These are phyloP conservation scores for Muscina levida DNA, from an alignment of 2,888 invertebrate genomes.

Conservation along the genomic window DNA sequence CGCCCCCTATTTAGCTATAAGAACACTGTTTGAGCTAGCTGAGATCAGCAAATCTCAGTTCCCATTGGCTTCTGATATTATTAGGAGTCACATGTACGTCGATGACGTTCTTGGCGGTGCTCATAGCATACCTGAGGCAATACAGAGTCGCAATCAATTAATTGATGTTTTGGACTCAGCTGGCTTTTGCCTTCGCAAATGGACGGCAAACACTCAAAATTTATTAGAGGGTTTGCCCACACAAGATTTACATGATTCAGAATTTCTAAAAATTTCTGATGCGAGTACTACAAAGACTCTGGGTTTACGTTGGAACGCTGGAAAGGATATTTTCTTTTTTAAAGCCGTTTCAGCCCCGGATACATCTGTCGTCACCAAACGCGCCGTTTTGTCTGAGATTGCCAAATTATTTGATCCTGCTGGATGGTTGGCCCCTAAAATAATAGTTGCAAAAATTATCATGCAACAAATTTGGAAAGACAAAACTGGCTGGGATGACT, in stretches of 20 bases:
- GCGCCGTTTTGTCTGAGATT: not conserved
- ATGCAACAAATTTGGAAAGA: not conserved
- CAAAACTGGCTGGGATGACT: not conserved
- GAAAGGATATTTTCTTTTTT: too few relatives aligned
- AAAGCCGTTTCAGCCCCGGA: conserved; percentile 25
- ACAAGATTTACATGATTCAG: not conserved
- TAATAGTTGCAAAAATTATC: not conserved
- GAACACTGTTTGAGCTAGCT: not conserved
- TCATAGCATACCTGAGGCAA: conserved; percentile 35
- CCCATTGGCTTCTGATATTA: not conserved
- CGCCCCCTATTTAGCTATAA: conserved; percentile 7
- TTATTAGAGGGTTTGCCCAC: not conserved
- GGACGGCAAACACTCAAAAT: conserved; percentile 27
- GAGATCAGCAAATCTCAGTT: not conserved
- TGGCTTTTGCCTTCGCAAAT: not conserved
- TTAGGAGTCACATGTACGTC: conserved; percentile 39
- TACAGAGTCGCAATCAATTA: conserved; percentile 16
- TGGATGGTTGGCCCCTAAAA: too few relatives aligned
- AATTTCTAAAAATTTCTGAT: not conserved
- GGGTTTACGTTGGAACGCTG: conserved; percentile 61
- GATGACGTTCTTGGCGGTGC: conserved; percentile 57
- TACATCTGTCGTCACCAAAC: not conserved
- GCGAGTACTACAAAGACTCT: conserved; percentile 36
- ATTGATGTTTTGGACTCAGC: not conserved
- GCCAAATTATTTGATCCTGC: too few relatives aligned